phyloP scores from a whole-genome alignment of 2,113 vertebrate species.

The Oenanthe oenanthe region DNA sequence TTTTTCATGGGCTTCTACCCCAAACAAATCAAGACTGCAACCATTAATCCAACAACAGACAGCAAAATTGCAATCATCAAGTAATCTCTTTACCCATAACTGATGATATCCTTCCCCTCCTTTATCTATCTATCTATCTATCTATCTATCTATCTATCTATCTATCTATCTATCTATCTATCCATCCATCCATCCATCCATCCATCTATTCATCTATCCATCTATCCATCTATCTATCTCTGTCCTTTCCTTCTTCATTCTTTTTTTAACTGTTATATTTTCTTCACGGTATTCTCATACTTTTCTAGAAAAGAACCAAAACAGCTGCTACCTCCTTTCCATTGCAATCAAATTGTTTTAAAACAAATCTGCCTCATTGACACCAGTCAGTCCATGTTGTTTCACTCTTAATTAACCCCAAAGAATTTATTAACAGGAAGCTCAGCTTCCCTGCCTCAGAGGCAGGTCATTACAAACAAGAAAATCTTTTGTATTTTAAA shows the following conservation, averaged over 20 bases:
- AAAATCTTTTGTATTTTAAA: background rate
- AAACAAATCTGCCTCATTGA: background rate
- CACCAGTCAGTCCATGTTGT: background rate
- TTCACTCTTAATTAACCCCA: background rate
- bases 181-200: too few relatives aligned
- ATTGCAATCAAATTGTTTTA: background rate
- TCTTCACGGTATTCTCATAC: background rate
- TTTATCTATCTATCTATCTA: background rate
- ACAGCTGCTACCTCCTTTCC: background rate
- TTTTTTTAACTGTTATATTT: background rate
- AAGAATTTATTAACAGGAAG: background rate
- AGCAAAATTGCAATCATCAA: background rate
- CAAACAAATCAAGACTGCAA: background rate
- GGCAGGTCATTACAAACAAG: background rate
- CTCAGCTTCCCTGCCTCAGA: background rate
- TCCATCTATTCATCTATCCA: too few relatives aligned
- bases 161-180: background rate
- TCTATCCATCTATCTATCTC: too few relatives aligned
- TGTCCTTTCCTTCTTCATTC: background rate
- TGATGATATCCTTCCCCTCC: background rate
- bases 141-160: background rate
- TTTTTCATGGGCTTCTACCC: background rate
- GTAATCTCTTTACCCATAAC: background rate
- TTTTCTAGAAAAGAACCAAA: background rate
- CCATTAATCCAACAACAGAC: rapidly evolving